Conservation (phyloP, 2,797 vertebrate species). For the Myiotriccus ornatus region DNA sequence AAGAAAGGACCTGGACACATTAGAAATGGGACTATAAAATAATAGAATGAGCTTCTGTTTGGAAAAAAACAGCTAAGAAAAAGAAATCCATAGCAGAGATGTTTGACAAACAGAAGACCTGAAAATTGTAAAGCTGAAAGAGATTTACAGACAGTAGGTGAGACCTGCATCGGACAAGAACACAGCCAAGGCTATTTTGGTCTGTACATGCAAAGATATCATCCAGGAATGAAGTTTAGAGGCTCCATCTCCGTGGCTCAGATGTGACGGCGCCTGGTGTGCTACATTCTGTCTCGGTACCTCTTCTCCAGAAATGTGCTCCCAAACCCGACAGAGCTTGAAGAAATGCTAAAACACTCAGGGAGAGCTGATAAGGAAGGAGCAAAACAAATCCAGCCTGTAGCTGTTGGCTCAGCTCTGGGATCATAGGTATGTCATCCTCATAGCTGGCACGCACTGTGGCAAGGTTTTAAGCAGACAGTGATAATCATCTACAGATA, state of each 20-base stretch:
- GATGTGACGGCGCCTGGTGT: not conserved
- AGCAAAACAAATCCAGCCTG: not conserved
- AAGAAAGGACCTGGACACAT: not conserved
- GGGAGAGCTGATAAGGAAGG: not conserved
- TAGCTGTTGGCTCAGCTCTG: not conserved
- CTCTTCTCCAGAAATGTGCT: constrained; percentile 21
- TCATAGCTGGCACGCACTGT: not conserved
- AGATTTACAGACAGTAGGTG: constrained; percentile 25
- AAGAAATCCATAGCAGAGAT: not conserved
- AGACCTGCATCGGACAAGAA: constrained; percentile 1
- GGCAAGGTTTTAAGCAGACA: not conserved
- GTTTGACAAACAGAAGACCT: not conserved
- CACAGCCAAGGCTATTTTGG: constrained; percentile 3
- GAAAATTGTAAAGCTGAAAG: not conserved
- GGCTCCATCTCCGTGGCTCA: not conserved
- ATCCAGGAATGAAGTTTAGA: constrained; percentile 11
- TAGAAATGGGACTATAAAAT: not conserved
- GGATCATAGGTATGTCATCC: not conserved
- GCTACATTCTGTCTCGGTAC: not conserved
- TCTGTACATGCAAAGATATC: not conserved
- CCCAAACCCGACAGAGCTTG: not conserved
- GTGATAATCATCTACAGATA: not conserved
- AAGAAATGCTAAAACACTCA: not conserved
- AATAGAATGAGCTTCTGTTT: not conserved
- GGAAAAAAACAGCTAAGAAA: constrained; percentile 14